Conservation (phyloP, 2,113 vertebrate genomes). For the Rhea americana region DNA sequence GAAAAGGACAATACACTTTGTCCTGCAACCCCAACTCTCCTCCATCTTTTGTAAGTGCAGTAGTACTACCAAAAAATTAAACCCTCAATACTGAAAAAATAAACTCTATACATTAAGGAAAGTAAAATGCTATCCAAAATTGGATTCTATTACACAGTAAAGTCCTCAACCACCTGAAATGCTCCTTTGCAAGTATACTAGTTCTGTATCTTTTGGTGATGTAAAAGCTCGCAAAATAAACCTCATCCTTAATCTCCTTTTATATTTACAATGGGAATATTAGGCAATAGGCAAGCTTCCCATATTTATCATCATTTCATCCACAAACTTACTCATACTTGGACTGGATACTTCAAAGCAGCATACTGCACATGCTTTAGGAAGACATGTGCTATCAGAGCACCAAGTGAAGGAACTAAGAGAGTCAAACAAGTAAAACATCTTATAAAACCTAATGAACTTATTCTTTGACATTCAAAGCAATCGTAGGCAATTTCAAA, state of each 20-base stretch:
- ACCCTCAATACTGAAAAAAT: not conserved
- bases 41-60: not conserved
- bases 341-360: not conserved
- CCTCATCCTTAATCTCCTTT: constrained; percentile 21
- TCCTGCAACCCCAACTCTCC: not conserved
- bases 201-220: not conserved
- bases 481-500: not conserved
- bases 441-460: not conserved
- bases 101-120: not conserved
- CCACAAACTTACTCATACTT: constrained; percentile 40
- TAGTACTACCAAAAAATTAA: not conserved
- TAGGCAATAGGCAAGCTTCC: constrained; percentile 41
- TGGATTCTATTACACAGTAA: not conserved
- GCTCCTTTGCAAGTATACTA: not conserved
- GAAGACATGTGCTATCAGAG: not conserved
- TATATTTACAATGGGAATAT: constrained; percentile 28
- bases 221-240: constrained; percentile 21
- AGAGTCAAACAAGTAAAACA: not conserved
- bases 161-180: not conserved
- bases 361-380: not conserved
- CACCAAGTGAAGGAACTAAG: not conserved
- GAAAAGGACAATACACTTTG: not conserved
- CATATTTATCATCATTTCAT: constrained; percentile 45
- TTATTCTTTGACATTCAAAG: not conserved
- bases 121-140: not conserved